Evolutionary conservation across 1,140 invertebrate genomes (phyloP).

Genomic region (Lordiphosa stackelbergi): DNA sequence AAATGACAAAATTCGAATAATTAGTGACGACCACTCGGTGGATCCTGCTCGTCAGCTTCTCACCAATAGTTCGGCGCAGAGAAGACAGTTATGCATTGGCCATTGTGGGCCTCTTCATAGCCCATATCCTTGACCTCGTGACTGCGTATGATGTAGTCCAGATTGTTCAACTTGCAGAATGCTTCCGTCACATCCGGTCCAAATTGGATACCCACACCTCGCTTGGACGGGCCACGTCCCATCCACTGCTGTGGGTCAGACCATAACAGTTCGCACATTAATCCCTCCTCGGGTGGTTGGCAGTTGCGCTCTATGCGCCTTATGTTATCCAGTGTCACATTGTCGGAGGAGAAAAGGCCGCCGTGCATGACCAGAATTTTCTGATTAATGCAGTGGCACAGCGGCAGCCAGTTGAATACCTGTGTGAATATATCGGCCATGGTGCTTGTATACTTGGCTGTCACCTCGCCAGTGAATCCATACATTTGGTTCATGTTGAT

Average conservation of each 20-base stretch:
- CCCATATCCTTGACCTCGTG: slow-evolving; percentile 99
- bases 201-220: slow-evolving; percentile 98
- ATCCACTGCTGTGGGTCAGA: slow-evolving; percentile 95
- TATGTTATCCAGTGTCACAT: slow-evolving; percentile 94
- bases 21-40: background rate
- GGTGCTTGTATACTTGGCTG: slow-evolving; percentile 93
- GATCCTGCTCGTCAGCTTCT: slow-evolving; percentile 30
- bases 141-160: slow-evolving; percentile 96
- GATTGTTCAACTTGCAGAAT: slow-evolving; percentile 90
- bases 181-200: slow-evolving; percentile 96
- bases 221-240: slow-evolving; percentile 94
- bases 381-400: slow-evolving; percentile 96
- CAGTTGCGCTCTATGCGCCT: slow-evolving; percentile 91
- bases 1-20: slow-evolving; percentile 30
- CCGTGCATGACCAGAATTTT: slow-evolving; percentile 97
- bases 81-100: slow-evolving; percentile 96
- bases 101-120: slow-evolving; percentile 95
- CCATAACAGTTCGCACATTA: slow-evolving; percentile 99
- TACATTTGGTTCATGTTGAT: slow-evolving; percentile 99
- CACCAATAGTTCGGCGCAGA: slow-evolving; percentile 99
- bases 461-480: slow-evolving; percentile 98
- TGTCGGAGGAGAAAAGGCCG: slow-evolving; percentile 92
- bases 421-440: slow-evolving; percentile 99
- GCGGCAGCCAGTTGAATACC: slow-evolving; percentile 98
- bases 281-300: slow-evolving; percentile 97